Evolutionary conservation across 2,797 vertebrate genomes (phyloP), one percentile per base, ranked within the genome.

Genomic region (Phrynocephalus guinanensis): DNA sequence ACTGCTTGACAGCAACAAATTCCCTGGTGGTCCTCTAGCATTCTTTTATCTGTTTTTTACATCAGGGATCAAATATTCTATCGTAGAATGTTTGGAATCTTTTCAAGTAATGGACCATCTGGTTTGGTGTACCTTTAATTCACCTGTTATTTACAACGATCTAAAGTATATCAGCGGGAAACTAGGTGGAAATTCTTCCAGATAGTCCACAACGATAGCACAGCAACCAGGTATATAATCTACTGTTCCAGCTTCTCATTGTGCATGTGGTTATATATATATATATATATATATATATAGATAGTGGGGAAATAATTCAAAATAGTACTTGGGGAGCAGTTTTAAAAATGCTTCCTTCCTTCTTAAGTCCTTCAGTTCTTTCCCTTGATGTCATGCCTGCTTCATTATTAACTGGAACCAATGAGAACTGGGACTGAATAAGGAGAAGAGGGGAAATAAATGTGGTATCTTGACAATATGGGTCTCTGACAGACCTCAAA

Each of bases 1-100:
- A 87, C 72, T 73, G 75, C 68, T 77, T 71, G 60, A 67, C 77
- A 82, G 52, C 30, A 86, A 70, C 26, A 33, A 56, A 68, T n/a
- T 75, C 48, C 63, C 30, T 18, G 56, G 26, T 28, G 50, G 9
- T 48, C 10, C 80, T 70, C 15, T 52, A 66, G 52, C 50, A 18
- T 20, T 48, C 13, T 33, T 68, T 30, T 84, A 6, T 67, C 3
- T 22, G 38, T 0, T 26, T 63, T 88, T 72, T 3, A 22, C 52
- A 84, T 76, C 2, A 0, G 48, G 28, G 60, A 60, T 83, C 0
- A 0, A 81, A 81, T 3, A 66, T 44, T 90, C 24, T 48, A 67
- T 70, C 80, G 48, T 73, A 79, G n/a, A 77, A 48, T 11, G 0
- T 18, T 5, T 11, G 70, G 30, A 80, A 83, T 6, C 26, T 13